A percentile compares a stretch with the other conserved stretches of the same genome.
Evolutionary conservation across 2,888 invertebrate genomes (phyloP).

Genomic region (Hypselothyrea guttata): DNA sequence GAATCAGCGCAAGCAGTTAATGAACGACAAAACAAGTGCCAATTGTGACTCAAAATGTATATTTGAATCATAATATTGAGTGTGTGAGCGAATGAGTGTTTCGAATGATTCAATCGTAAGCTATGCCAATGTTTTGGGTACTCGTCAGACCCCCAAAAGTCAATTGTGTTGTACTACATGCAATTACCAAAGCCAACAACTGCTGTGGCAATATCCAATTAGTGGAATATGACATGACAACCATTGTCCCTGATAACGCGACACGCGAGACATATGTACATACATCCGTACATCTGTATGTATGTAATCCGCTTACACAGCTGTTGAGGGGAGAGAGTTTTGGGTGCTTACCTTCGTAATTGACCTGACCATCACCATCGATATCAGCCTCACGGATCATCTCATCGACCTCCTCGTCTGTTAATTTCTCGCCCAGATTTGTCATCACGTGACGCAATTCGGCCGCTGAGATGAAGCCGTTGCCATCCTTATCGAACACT

Average conservation of each 20-base stretch:
- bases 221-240: constrained; percentile 35
- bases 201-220: constrained; percentile 52
- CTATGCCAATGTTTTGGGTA: constrained; percentile 20
- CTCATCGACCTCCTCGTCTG: constrained; percentile 99
- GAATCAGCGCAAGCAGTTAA: constrained; percentile 40
- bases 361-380: constrained; percentile 98
- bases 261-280: constrained; percentile 48
- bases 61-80: constrained; percentile 49
- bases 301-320: constrained; percentile 24
- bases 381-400: constrained; percentile 99
- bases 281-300: no score
- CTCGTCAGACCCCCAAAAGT: constrained; percentile 11
- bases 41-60: constrained; percentile 62
- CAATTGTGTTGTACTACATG: constrained; percentile 29
- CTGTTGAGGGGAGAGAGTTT: not conserved
- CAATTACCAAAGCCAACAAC: constrained; percentile 37
- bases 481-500: constrained; percentile 97
- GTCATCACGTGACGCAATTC: constrained; percentile 99
- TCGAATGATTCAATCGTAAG: constrained; percentile 52
- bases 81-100: constrained; percentile 1
- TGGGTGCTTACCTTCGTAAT: constrained; percentile 66
- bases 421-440: constrained; percentile 98
- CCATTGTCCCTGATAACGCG: not conserved
- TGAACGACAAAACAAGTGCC: constrained; percentile 47
- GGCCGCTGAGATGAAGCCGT: constrained; percentile 98